Base-by-base conservation (phyloP, 2,888 invertebrate species). In the Oligia latruncula region DNA sequence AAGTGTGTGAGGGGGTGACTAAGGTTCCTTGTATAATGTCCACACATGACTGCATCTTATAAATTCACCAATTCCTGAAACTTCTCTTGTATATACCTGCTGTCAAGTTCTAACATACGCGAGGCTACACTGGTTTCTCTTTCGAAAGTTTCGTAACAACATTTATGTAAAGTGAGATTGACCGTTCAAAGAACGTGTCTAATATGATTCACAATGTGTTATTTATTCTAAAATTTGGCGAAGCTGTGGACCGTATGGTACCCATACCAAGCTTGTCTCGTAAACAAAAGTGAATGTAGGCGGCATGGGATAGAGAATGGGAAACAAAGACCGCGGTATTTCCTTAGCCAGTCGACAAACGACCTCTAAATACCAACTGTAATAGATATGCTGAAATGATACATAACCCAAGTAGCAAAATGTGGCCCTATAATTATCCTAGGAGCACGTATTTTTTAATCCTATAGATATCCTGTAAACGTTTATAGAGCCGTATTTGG, bases 241-340 rank as follows among this genome's bases (percentile, higher is more conserved):
- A 78, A 67, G 52, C 66, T 70, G 73, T 74, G 70, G 66, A 40
- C 85, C 60, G 74, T 81, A 85, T 85, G 81, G 72, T 81, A 64
- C 29, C 29, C 29, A 74, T 67, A 70, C 23, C 55, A 67, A 75
- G 73, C 65, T 74, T 67, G 77, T 58, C 79, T 92, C 91, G 91
- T 95, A 94, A 95, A 95, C 93, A 96, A 95, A 96, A 96, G 96
- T 95, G 95, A 96, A 96, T 95, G 96, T 96, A 94, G 95, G 95
- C 89, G 93, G 74, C 71, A 76, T 93, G 91, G 90, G 92, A 93
- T 92, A 92, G 91, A 92, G 92, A 93, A 94, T 92, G 90, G 91
- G 92, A 92, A 94, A 94, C 94, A 93, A 93, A 93, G 93, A 91
- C 90, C 88, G 78, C 79, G 89, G 91, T 90, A 94, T 90, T 92